Conservation (phyloP, 2,797 vertebrate species). For the Characodon lateralis region DNA sequence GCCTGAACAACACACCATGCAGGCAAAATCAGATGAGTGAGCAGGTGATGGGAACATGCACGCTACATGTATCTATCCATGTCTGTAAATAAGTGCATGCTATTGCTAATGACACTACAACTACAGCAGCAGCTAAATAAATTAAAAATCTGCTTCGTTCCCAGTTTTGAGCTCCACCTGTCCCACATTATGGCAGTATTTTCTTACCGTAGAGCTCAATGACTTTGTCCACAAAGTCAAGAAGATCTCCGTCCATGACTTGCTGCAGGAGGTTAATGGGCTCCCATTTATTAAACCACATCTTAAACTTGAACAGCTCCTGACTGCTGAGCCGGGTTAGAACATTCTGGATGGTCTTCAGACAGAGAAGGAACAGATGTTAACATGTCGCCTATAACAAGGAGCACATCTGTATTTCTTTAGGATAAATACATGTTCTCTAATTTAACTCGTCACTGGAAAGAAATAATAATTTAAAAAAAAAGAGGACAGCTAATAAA, state of each 20-base stretch:
- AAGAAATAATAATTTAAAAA: neutral
- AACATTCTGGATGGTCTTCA: conserved; percentile 61
- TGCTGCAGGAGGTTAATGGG: neutral
- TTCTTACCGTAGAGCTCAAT: conserved; percentile 68
- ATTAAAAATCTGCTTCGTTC: neutral
- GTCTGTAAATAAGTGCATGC: neutral
- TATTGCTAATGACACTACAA: neutral
- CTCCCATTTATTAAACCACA: conserved; percentile 39
- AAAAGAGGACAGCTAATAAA: neutral
- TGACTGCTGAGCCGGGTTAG: conserved; percentile 23
- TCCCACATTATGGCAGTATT: neutral
- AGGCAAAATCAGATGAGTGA: neutral
- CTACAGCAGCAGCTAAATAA: neutral
- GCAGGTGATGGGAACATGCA: neutral
- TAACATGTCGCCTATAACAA: neutral
- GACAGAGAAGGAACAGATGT: conserved; percentile 8
- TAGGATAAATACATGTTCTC: neutral
- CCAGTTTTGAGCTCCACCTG: neutral
- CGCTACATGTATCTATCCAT: neutral
- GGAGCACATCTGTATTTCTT: no score
- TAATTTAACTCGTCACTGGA: neutral
- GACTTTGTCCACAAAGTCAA: conserved; percentile 74
- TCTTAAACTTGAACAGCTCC: conserved; percentile 58
- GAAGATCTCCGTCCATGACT: conserved; percentile 59
- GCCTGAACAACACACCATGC: conserved; percentile 47